phyloP scores from a whole-genome alignment of 2,888 invertebrate genomes.

The Muschampia staudingeri region DNA sequence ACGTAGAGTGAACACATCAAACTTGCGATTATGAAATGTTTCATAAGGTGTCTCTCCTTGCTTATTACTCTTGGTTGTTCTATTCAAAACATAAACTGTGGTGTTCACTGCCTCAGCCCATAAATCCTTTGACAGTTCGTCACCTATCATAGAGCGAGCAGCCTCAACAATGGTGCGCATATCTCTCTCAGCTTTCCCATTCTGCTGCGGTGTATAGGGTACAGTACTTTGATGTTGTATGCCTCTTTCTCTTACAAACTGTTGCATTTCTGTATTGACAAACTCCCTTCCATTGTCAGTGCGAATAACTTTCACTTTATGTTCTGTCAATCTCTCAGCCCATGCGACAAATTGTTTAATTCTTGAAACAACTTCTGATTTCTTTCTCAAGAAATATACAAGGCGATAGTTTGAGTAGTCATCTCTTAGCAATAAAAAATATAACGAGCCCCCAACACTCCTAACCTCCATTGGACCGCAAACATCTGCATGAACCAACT shows the following conservation, averaged over 20 bases:
- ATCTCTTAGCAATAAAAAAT: neutral
- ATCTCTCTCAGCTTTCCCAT: conserved; percentile 61
- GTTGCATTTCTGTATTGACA: conserved; percentile 2
- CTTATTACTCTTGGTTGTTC: neutral
- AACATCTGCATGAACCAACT: neutral
- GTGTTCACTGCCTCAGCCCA: conserved; percentile 3
- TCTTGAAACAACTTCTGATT: conserved; percentile 2
- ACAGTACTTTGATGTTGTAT: conserved; percentile 61
- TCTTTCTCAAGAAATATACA: conserved; percentile 7
- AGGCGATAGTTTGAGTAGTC: conserved; percentile 4
- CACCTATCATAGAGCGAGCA: conserved; percentile 51
- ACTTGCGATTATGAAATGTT: conserved; percentile 7
- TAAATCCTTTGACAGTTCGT: neutral
- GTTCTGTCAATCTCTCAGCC: conserved; percentile 6
- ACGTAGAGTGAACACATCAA: neutral
- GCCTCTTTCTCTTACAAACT: neutral
- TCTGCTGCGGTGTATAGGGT: conserved; percentile 64
- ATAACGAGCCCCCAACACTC: neutral
- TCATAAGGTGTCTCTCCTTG: conserved; percentile 1
- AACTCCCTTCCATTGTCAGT: neutral
- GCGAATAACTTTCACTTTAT: neutral
- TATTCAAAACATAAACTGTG: neutral
- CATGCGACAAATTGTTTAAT: conserved; percentile 13
- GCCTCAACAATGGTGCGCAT: conserved; percentile 61
- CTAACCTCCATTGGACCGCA: neutral